Base-by-base conservation (phyloP, 2,888 invertebrate species). In the Mesorhabditis belari region DNA sequence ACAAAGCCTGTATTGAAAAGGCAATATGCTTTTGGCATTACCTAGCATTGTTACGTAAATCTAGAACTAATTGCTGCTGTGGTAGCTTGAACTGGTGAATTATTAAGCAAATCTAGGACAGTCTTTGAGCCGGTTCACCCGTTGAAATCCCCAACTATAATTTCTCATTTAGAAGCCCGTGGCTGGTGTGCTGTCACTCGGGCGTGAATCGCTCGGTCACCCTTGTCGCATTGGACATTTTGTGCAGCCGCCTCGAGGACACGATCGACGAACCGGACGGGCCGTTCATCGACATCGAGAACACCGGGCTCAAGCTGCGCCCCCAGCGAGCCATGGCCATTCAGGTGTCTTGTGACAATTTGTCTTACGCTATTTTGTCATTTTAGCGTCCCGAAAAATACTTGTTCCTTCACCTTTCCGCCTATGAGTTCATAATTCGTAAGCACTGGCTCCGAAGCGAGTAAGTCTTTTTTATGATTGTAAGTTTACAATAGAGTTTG, bases 381-480 rank as follows among this genome's bases (percentile, higher is more conserved):
- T 51, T 60, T 35, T 59, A 70, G 66, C 71, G 67, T 57, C 65
- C 71, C 5, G 73, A 73, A 50, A 69, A 73, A 29, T 75, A 63
- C 52, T 62, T 75, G 2, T 69, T 75, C 57, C 54, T 75, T 9
- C 66, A 69, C 52, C 51, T 76, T 58, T 58, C 71, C 23, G 35
- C 70, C 21, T 53, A 75, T n/a, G 76, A 76, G 56, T 76, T 71
- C 62, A 73, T 72, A 6, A 59, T 76, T n/a, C 72, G 73, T 19
- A 56, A 53, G 50, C 57, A 61, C n/a, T 67, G 61, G 56, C 59
- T 60, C 21, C 23, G 17, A 6, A 35, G 28, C 25, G 54, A 57
- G 27, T 35, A 55, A n/a, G 60, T 61, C 12, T 24, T 35, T 35
- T 35, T 35, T 35, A n/a, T n/a, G n/a, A n/a, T n/a, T n/a, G n/a